Evolutionary conservation across 2,888 invertebrate species (phyloP).

Genomic region (Corbicula japonica): DNA sequence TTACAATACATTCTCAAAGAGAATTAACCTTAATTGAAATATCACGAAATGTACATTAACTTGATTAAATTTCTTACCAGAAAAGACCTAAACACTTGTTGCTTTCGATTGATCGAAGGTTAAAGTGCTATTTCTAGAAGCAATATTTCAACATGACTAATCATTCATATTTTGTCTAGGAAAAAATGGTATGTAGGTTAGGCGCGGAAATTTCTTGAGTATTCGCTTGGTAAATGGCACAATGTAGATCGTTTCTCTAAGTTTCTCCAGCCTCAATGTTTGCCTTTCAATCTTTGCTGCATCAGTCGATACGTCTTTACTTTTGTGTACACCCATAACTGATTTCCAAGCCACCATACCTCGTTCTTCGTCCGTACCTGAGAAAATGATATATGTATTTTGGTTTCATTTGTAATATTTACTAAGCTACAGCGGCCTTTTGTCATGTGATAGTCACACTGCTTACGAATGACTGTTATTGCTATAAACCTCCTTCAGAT

Average conservation of each 20-base stretch:
- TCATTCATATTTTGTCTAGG: conserved; percentile 25
- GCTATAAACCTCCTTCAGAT: too few relatives aligned
- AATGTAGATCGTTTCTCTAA: conserved; percentile 35
- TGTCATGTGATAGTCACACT: background rate
- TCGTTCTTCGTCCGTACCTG: conserved; percentile 48
- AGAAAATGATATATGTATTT: background rate
- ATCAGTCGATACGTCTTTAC: background rate
- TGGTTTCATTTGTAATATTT: background rate
- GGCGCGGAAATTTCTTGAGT: conserved; percentile 12
- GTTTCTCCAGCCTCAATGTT: conserved; percentile 8
- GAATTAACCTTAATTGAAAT: too few relatives aligned
- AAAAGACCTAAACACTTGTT: too few relatives aligned
- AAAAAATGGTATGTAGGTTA: conserved; percentile 34
- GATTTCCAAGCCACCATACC: conserved; percentile 44
- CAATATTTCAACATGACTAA: too few relatives aligned
- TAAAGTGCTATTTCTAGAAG: too few relatives aligned
- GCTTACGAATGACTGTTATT: too few relatives aligned
- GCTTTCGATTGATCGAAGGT: too few relatives aligned
- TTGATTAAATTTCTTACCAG: too few relatives aligned
- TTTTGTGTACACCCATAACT: conserved; percentile 7
- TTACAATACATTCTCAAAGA: too few relatives aligned
- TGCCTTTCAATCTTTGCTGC: background rate
- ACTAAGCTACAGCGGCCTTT: too few relatives aligned
- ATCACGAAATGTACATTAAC: too few relatives aligned
- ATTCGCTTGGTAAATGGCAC: conserved; percentile 30